Base-by-base conservation (phyloP, 1,140 invertebrate species). In the Papilio polytes region DNA sequence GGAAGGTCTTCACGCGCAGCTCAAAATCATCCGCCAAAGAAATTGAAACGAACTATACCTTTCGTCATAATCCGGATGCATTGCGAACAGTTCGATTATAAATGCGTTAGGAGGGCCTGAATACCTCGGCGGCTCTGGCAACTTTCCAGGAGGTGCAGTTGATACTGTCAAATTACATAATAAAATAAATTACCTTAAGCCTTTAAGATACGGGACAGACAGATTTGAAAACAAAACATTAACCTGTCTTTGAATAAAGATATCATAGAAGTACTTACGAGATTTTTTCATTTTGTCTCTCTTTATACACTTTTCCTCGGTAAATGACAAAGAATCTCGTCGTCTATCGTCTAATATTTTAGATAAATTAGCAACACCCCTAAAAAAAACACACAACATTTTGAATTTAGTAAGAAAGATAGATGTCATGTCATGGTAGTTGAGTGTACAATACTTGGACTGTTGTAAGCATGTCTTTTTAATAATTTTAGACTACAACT, bases 71-170 rank as follows among this genome's bases (percentile, higher is more conserved):
- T 96, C 95, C 72, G 95, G 94, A 81, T 96, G 94, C 84, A 97
- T 96, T 80, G 96, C 96, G 85, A 97, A 97, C 8, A 97, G 86
- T 91, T 97, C 97, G 22, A 97, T 92, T 13, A 96, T 88, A 85
- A 97, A 97, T 2, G 97, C 97, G 85, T 96, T 96, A 1, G 92
- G 87, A 77, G 89, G 81, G 0, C 96, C 96, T 0, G 82, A 74
- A 81, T 91, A 94, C 8, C 90, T 89, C 3, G 85, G 85, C 7
- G 89, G 88, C 48, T 94, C 88, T 0, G 85, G 81, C 15, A 77
- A 77, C 31, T 87, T 87, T 15, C 51, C 41, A 9, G 70, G 56
- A 12, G 81, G 36, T 18, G 51, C 31, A 18, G 44, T 79, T 36
- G 41, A 66, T 66, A n/a, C 26, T 26, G 51, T 26, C 26, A 36